Percentiles rank a stretch among this genome's conserved stretches.
Conservation (phyloP, 2,888 invertebrate species). For the Standfussiana lucernea region DNA sequence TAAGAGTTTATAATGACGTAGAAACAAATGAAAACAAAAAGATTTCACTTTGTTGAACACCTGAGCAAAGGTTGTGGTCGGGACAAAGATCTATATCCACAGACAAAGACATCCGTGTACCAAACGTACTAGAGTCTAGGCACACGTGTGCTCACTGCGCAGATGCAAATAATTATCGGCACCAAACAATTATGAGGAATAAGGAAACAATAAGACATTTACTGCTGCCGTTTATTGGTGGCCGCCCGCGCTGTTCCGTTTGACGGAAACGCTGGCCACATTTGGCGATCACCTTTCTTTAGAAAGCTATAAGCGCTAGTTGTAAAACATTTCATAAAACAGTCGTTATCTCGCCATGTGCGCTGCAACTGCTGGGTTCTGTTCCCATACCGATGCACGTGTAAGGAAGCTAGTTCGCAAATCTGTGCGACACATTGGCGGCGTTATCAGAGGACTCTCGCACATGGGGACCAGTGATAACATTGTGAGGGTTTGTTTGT, state of each 20-base stretch:
- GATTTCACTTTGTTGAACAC: constrained; percentile 51
- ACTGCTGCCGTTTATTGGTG: constrained; percentile 61
- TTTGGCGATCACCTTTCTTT: constrained; percentile 88
- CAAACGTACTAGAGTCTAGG: constrained; percentile 37
- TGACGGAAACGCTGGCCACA: constrained; percentile 80
- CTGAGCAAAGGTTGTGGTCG: constrained; percentile 39
- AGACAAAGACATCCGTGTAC: constrained; percentile 53
- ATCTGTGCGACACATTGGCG: constrained; percentile 87
- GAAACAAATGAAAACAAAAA: constrained; percentile 17
- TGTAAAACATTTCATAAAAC: constrained; percentile 88
- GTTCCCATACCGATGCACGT: constrained; percentile 84
- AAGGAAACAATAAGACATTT: constrained; percentile 76
- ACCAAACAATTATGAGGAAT: constrained; percentile 68
- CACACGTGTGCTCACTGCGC: constrained; percentile 55
- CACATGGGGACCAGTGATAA: constrained; percentile 73
- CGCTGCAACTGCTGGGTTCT: constrained; percentile 71
- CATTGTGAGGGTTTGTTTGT: constrained; percentile 50
- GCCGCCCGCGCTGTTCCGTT: constrained; percentile 65
- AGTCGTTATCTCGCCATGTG: constrained; percentile 84
- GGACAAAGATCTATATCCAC: constrained; percentile 37
- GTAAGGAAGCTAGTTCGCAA: constrained; percentile 84
- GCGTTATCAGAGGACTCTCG: constrained; percentile 72
- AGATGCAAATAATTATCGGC: constrained; percentile 63
- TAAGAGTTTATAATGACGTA: constrained; percentile 1
- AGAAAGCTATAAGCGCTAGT: constrained; percentile 83